A percentile compares a stretch with the other conserved stretches of the same genome.
Evolutionary conservation across 2,113 vertebrate genomes (phyloP).

Genomic region (Rhinoptilus africanus): DNA sequence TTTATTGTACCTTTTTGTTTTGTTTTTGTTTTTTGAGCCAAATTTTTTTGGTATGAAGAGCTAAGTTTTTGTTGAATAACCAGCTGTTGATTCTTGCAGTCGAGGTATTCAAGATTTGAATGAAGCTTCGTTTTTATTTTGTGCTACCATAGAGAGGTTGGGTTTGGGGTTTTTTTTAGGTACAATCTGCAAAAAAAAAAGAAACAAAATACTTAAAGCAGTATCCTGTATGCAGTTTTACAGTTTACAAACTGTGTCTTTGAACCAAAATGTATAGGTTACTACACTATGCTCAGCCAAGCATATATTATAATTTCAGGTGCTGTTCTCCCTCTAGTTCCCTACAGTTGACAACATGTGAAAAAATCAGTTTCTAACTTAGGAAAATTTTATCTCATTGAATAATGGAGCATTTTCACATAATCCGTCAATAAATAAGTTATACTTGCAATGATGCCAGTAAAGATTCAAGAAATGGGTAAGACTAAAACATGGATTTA

Average conservation of each 20-base stretch:
- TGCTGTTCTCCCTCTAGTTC: constrained; percentile 54
- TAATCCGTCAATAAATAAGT: constrained; percentile 24
- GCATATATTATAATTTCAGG: constrained; percentile 55
- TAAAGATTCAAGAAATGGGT: constrained; percentile 49
- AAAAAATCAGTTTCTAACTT: constrained; percentile 53
- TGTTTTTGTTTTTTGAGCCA: constrained; percentile 70
- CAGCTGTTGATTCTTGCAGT: constrained; percentile 31
- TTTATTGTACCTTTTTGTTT: constrained; percentile 75
- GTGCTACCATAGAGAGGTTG: constrained; percentile 39
- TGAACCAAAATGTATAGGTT: constrained; percentile 71
- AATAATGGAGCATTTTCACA: constrained; percentile 63
- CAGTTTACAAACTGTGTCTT: constrained; percentile 67
- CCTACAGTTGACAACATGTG: background rate
- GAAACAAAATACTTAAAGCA: constrained; percentile 31
- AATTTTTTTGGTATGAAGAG: constrained; percentile 54
- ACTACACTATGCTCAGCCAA: constrained; percentile 32
- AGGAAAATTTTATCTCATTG: constrained; percentile 22
- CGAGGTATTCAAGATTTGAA: constrained; percentile 38
- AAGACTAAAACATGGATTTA: constrained; percentile 40
- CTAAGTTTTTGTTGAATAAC: constrained; percentile 50
- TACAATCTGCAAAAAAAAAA: background rate
- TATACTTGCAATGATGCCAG: constrained; percentile 45
- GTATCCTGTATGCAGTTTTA: constrained; percentile 66
- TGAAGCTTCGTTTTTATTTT: constrained; percentile 52
- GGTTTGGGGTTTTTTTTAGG: background rate